These are phyloP conservation scores for Rhizomys pruinosus DNA, from an alignment of 2,113 vertebrate species.

Conservation along the genomic window DNA sequence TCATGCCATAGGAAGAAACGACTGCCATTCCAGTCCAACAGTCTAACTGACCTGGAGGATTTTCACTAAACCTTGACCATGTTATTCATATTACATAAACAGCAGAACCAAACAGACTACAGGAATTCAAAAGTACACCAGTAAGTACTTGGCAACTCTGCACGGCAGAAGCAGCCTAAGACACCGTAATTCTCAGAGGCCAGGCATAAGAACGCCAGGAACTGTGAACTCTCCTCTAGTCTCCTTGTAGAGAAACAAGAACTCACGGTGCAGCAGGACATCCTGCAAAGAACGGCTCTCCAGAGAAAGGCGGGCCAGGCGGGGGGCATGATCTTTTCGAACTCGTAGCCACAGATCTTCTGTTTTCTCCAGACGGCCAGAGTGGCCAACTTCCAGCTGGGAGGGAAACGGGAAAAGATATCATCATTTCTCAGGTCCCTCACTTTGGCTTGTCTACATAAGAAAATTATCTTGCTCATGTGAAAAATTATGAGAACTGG, in stretches of 20 bases:
- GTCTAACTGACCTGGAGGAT: conserved; percentile 14
- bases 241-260: neutral
- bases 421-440: neutral
- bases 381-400: conserved; percentile 96
- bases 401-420: conserved; percentile 46
- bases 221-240: neutral
- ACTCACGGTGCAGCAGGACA: conserved; percentile 93
- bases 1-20: neutral
- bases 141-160: neutral
- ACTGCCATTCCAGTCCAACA: neutral
- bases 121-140: conserved; percentile 37
- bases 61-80: neutral
- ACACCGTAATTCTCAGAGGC: neutral
- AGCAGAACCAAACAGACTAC: conserved; percentile 28
- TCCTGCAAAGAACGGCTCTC: conserved; percentile 98
- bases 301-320: conserved; percentile 94
- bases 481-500: neutral
- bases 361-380: conserved; percentile 96
- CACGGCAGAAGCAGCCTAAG: neutral
- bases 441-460: neutral
- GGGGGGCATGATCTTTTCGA: conserved; percentile 96
- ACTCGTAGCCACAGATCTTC: conserved; percentile 98
- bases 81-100: neutral
- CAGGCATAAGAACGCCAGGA: neutral
- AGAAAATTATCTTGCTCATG: neutral